phyloP scores from a whole-genome alignment of 1,140 invertebrate species.

The Chrysopa pallens region DNA sequence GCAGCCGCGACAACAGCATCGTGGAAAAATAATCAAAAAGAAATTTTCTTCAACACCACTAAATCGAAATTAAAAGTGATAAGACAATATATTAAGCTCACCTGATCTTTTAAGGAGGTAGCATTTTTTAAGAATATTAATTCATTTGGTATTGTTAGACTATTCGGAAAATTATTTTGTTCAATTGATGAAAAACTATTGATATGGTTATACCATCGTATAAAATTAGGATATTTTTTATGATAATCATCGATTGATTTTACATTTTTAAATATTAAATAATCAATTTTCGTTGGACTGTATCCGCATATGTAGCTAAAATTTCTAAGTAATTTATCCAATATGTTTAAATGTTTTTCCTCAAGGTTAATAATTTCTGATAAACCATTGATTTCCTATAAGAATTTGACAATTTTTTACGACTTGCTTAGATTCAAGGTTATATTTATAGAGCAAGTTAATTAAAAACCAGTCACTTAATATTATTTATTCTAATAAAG shows the following conservation, averaged over 20 bases:
- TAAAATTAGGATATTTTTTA: constrained; percentile 25
- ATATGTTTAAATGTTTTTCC: constrained; percentile 10
- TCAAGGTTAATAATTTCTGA: constrained; percentile 7
- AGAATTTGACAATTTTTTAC: constrained; percentile 5
- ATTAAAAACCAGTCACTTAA: not conserved
- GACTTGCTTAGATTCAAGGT: constrained; percentile 1
- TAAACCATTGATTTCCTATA: constrained; percentile 9
- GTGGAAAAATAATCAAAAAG: constrained; percentile 7
- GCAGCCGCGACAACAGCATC: constrained; percentile 5
- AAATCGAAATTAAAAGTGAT: not conserved
- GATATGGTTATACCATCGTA: constrained; percentile 39
- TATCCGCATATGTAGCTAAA: constrained; percentile 36
- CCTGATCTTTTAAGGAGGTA: constrained; percentile 21
- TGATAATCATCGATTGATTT: constrained; percentile 18
- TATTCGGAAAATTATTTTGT: constrained; percentile 22
- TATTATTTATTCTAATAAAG: not conserved
- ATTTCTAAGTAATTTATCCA: constrained; percentile 25
- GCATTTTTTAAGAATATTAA: constrained; percentile 13
- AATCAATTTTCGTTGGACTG: constrained; percentile 29
- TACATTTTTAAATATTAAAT: constrained; percentile 23
- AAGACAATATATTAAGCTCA: constrained; percentile 15
- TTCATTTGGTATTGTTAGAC: constrained; percentile 10
- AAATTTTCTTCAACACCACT: constrained; percentile 12
- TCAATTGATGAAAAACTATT: constrained; percentile 32
- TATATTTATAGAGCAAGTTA: not conserved